Evolutionary conservation across 2,113 vertebrate genomes (phyloP).

Genomic region (Artemisiospiza belli): DNA sequence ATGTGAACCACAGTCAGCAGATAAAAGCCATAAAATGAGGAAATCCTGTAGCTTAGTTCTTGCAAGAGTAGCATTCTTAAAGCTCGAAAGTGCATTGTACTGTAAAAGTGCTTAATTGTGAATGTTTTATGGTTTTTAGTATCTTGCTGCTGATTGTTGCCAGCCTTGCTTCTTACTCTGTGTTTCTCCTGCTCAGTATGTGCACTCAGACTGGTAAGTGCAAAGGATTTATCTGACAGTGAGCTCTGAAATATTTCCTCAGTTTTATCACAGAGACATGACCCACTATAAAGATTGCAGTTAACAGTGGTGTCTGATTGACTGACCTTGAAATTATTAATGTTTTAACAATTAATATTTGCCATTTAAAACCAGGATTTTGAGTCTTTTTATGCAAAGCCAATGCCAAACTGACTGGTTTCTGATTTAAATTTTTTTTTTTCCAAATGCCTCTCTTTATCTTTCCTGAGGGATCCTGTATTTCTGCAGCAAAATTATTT

Average conservation of each 20-base stretch:
- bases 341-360: neutral
- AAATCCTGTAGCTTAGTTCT: conserved; percentile 9
- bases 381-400: neutral
- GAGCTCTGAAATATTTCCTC: neutral
- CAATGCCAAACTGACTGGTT: neutral
- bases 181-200: conserved; percentile 90
- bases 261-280: neutral
- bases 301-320: neutral
- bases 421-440: neutral
- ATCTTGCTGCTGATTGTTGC: conserved; percentile 87
- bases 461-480: neutral
- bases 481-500: neutral
- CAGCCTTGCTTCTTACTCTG: conserved; percentile 85
- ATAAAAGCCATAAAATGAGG: conserved; percentile 18
- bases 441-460: neutral
- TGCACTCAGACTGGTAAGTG: conserved; percentile 92
- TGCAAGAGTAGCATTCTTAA: neutral
- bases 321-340: neutral
- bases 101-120: neutral
- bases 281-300: neutral
- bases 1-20: conserved; percentile 25
- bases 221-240: neutral
- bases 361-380: neutral
- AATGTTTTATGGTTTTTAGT: conserved; percentile 70
- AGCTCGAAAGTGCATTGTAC: neutral